Percentiles rank a stretch among this genome's conserved stretches.
These are phyloP conservation scores for Eupithecia abbreviata DNA, from an alignment of 2,888 invertebrate genomes.

Conservation along the genomic window DNA sequence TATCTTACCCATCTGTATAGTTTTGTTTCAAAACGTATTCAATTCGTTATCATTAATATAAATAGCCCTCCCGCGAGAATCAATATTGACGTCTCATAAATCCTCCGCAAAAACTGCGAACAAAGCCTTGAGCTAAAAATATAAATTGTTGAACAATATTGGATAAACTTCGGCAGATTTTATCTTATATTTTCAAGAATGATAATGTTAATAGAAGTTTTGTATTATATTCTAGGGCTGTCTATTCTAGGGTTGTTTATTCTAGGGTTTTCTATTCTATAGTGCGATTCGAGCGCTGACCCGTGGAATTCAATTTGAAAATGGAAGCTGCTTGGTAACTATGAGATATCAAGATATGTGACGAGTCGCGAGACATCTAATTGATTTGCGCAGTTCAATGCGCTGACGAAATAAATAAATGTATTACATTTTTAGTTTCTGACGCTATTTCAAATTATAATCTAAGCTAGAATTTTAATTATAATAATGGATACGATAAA, in stretches of 20 bases:
- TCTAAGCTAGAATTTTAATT: neutral
- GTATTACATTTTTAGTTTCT: neutral
- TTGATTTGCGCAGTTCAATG: constrained; percentile 25
- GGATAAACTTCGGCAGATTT: constrained; percentile 35
- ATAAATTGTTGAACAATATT: constrained; percentile 32
- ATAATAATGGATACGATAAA: neutral
- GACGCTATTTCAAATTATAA: neutral
- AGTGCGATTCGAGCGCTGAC: constrained; percentile 30
- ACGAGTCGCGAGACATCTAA: constrained; percentile 19
- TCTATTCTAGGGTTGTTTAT: too few relatives aligned
- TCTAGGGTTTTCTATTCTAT: constrained; percentile 38
- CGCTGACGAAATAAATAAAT: neutral
- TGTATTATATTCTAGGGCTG: constrained; percentile 39
- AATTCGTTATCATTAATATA: constrained; percentile 17
- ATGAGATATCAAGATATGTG: constrained; percentile 17
- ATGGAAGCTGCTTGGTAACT: constrained; percentile 42
- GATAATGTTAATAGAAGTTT: constrained; percentile 27
- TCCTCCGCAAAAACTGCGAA: constrained; percentile 25
- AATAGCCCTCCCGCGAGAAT: constrained; percentile 22
- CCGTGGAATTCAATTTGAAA: constrained; percentile 52
- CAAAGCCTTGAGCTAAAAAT: constrained; percentile 35
- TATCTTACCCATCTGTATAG: neutral
- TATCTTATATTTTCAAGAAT: constrained; percentile 33
- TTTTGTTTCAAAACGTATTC: neutral
- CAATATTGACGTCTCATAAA: constrained; percentile 33